These are phyloP conservation scores for Coracias cyanogaster DNA, from an alignment of 2,797 vertebrate species.

Conservation along the genomic window DNA sequence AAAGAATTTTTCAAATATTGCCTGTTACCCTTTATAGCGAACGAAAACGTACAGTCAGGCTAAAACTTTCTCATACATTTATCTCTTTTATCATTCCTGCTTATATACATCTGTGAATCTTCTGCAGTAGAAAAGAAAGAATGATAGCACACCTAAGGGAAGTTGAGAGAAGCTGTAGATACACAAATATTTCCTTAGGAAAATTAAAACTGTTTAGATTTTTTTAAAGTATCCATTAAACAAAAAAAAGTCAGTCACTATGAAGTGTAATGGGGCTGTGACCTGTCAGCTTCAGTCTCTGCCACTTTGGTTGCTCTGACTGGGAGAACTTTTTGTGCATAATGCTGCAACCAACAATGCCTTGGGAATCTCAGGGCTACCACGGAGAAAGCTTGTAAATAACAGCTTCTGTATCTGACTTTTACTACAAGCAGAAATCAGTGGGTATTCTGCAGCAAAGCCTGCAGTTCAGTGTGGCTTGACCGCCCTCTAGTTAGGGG, in stretches of 20 bases:
- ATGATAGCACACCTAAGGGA: not conserved
- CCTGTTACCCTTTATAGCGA: not conserved
- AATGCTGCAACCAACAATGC: not conserved
- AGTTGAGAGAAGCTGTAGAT: not conserved
- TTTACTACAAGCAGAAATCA: not conserved
- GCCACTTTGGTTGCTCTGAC: not conserved
- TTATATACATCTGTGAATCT: not conserved
- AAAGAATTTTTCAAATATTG: not conserved
- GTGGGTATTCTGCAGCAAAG: not conserved
- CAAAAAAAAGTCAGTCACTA: not conserved
- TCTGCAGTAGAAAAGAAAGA: not conserved
- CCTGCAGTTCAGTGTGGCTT: not conserved
- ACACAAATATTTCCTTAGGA: not conserved
- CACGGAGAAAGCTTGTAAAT: conserved; percentile 18
- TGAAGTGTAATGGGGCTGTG: not conserved
- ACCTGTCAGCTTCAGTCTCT: not conserved
- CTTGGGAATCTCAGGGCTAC: conserved; percentile 1
- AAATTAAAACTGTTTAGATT: conserved; percentile 2
- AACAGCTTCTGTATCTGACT: conserved; percentile 6
- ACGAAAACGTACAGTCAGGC: not conserved
- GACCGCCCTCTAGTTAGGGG: not conserved
- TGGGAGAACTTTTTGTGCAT: not conserved
- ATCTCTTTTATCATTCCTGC: not conserved
- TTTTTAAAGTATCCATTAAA: not conserved
- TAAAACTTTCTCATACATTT: not conserved